These are phyloP conservation scores for Colius striatus DNA, from an alignment of 2,113 vertebrate genomes.

Conservation along the genomic window DNA sequence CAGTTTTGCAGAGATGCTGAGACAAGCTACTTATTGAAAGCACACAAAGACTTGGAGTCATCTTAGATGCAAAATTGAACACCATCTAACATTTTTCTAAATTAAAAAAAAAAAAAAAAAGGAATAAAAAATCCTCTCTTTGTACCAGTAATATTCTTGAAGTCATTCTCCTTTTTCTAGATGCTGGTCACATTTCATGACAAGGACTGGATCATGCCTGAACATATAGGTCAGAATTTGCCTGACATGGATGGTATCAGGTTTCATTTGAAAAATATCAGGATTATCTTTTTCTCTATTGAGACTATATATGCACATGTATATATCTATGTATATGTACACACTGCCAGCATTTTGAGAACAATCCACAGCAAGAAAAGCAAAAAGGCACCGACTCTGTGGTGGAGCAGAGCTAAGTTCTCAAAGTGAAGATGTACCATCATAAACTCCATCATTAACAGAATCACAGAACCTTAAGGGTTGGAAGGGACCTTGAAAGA, in stretches of 20 bases:
- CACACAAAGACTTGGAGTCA: background rate
- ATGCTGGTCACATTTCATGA: background rate
- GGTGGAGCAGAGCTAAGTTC: background rate
- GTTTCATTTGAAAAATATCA: background rate
- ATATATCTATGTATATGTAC: too few species aligned
- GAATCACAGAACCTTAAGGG: too few species aligned
- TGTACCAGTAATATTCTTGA: background rate
- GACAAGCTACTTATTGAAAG: background rate
- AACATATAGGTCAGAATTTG: background rate
- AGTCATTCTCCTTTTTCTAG: background rate
- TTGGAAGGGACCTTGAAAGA: too few species aligned
- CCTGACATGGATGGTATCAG: background rate
- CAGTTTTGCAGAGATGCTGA: background rate
- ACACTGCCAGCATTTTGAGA: background rate
- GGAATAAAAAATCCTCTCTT: background rate
- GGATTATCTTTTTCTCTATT: background rate
- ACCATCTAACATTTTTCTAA: background rate
- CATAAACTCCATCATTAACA: background rate
- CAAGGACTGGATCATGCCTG: background rate
- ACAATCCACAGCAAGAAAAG: background rate
- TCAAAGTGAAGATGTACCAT: background rate
- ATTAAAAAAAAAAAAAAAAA: background rate
- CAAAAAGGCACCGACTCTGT: background rate
- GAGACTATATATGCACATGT: background rate
- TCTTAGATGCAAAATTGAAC: background rate